Evolutionary conservation across 1,140 invertebrate genomes (phyloP).

Genomic region (Octopus bimaculoides): DNA sequence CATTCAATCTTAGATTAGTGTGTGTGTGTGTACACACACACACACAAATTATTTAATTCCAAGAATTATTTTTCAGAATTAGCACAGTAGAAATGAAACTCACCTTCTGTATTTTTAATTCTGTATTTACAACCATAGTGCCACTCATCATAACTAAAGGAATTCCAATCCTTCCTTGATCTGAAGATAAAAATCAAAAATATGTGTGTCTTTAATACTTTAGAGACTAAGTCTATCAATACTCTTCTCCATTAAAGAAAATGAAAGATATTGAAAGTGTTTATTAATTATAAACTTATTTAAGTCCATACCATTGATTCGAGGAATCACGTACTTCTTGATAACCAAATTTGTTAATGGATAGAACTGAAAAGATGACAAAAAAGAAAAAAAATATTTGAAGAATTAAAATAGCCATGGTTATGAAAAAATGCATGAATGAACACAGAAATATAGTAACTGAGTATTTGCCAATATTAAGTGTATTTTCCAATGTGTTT

Average conservation of each 20-base stretch:
- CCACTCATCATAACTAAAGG: not conserved
- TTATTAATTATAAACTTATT: not conserved
- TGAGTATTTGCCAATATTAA: no score
- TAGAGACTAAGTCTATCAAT: not conserved
- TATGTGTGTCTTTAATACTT: not conserved
- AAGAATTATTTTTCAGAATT: not conserved
- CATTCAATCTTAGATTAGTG: no score
- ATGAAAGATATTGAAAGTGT: not conserved
- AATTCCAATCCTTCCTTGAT: not conserved
- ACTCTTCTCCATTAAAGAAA: not conserved
- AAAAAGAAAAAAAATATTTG: not conserved
- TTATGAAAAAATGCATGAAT: no score
- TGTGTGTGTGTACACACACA: no score
- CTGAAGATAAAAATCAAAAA: not conserved
- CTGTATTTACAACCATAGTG: not conserved
- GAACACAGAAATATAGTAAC: no score
- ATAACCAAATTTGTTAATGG: not conserved
- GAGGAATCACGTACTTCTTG: not conserved
- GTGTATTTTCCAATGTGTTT: no score
- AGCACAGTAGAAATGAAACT: slow-evolving; percentile 23
- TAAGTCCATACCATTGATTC: not conserved
- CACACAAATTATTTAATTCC: no score
- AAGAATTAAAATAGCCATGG: no score
- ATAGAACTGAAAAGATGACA: not conserved
- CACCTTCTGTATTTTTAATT: not conserved